phyloP scores from a whole-genome alignment of 2,888 invertebrate species.

The Balanococcus diminutus region DNA sequence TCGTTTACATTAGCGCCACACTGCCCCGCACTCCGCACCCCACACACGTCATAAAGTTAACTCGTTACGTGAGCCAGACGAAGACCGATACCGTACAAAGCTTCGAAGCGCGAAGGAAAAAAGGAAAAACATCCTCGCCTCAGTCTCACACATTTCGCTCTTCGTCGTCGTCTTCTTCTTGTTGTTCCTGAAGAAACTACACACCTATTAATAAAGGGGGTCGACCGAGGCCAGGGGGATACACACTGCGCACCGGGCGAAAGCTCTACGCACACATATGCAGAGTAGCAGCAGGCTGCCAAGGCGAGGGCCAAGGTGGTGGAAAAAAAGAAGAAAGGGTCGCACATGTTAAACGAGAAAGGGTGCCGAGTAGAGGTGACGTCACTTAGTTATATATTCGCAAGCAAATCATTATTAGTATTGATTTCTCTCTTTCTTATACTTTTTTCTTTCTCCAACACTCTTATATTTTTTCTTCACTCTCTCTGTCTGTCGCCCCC shows the following conservation, averaged over 20 bases:
- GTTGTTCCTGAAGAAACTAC: constrained; percentile 12
- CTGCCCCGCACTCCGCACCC: no score
- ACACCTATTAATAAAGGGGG: constrained; percentile 49
- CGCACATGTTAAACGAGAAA: constrained; percentile 44
- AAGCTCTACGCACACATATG: not conserved
- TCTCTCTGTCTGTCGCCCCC: not conserved
- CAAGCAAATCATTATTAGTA: constrained; percentile 55
- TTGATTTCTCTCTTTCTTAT: constrained; percentile 51
- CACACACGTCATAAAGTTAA: no score
- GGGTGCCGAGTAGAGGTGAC: constrained; percentile 53
- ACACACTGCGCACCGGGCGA: not conserved
- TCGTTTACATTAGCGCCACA: not conserved
- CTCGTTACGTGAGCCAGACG: not conserved
- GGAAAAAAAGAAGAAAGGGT: constrained; percentile 44
- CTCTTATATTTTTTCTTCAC: not conserved
- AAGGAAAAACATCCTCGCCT: not conserved
- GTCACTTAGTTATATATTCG: constrained; percentile 55
- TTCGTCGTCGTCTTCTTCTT: not conserved
- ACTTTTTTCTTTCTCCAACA: constrained; percentile 11
- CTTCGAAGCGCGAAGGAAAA: not conserved
- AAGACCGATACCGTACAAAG: not conserved
- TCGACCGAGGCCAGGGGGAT: not conserved
- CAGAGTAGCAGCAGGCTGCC: not conserved
- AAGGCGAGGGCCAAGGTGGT: not conserved
- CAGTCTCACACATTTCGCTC: not conserved